Evolutionary conservation across 2,888 invertebrate species (phyloP), one percentile per base, ranked within the genome.

Genomic region (Cheilosia scutellata): DNA sequence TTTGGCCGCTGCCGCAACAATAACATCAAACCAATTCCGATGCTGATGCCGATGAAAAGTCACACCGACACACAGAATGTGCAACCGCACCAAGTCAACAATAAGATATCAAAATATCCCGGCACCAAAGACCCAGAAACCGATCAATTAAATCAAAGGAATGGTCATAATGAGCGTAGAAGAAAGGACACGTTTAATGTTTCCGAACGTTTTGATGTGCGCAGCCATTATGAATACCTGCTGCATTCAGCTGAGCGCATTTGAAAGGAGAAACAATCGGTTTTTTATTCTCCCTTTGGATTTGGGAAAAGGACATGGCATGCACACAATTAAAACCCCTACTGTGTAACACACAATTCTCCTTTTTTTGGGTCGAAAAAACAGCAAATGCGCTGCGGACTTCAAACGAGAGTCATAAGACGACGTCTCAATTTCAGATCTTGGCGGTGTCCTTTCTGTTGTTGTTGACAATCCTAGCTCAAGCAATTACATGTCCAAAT

Each of bases 181-280:
- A 86, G 86, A 82, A 86, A 86, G 86, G 86, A 86, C 86, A 82
- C 86, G 86, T 86, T 86, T 82, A 86, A 86, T 77, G 82, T 86
- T 77, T 82, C 86, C 86, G 86, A 83, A 86, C 86, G 86, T 86
- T 86, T 86, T 86, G 86, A 86, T 86, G 62, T 80, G 72, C 63
- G 70, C 72, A 86, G 27, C 40, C 72, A 86, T 74, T 86, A 82
- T 86, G 55, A 76, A 63, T 82, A 82, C 82, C 82, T 82, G 86
- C 86, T 68, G 86, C 76, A 86, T 76, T 72, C 70, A 66, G 57
- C 51, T 62, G 68, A 82, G 33, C 62, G 82, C 82, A 77, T 80
- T 82, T 66, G 49, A 76, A 58, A 82, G 51, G 72, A 66, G 33
- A 47, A 70, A 27, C 70, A 53, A 80, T 75, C 63, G 57, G 25